These are phyloP conservation scores for Neostethus bicornis DNA, from an alignment of 2,797 vertebrate genomes.

Conservation along the genomic window DNA sequence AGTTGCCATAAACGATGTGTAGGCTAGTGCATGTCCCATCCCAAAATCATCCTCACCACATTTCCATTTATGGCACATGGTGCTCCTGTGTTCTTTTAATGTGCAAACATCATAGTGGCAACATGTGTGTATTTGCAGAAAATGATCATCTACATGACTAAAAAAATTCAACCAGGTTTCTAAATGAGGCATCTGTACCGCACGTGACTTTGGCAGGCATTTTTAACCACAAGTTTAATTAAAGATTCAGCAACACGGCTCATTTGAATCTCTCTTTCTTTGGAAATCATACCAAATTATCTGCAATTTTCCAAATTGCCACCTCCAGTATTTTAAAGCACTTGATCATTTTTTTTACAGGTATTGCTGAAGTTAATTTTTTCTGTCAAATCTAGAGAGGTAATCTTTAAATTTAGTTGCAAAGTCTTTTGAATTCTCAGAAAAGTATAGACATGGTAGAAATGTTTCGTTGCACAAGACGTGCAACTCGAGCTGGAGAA, in stretches of 20 bases:
- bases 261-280: slow-evolving; percentile 62
- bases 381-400: slow-evolving; percentile 56
- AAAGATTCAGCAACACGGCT: slow-evolving; percentile 66
- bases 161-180: slow-evolving; percentile 41
- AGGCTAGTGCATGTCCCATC: slow-evolving; percentile 56
- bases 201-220: slow-evolving; percentile 62
- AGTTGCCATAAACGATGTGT: slow-evolving; percentile 70
- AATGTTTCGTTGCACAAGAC: slow-evolving; percentile 3
- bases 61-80: slow-evolving; percentile 54
- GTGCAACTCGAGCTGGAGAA: background rate
- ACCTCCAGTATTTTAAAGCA: slow-evolving; percentile 60
- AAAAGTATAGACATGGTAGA: slow-evolving; percentile 22
- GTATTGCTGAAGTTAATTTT: slow-evolving; percentile 68
- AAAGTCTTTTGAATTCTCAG: slow-evolving; percentile 44
- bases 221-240: slow-evolving; percentile 72
- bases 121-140: slow-evolving; percentile 45
- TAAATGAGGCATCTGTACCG: slow-evolving; percentile 45
- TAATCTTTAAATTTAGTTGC: slow-evolving; percentile 56
- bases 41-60: slow-evolving; percentile 38
- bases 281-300: slow-evolving; percentile 80
- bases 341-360: slow-evolving; percentile 71
- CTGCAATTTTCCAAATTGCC: slow-evolving; percentile 82
- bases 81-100: slow-evolving; percentile 46
- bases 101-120: slow-evolving; percentile 39
- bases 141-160: slow-evolving; percentile 33